Base-by-base conservation (phyloP, 1,140 invertebrate genomes). In the Dreissena rostriformis region DNA sequence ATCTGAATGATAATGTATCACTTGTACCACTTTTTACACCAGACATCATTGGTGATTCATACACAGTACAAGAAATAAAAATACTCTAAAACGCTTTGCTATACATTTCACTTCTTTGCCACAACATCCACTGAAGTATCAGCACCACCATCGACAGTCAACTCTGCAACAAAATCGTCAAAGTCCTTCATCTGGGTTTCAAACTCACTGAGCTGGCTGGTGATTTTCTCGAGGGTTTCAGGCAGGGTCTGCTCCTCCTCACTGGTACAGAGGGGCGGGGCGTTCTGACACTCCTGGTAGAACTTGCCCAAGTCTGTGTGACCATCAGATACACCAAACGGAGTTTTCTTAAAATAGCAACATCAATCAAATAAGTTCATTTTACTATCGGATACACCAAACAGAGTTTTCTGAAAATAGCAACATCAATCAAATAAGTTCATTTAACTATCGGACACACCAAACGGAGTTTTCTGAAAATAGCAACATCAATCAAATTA, bases 261-360 rank as follows among this genome's bases (percentile, higher is more conserved):
- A 87, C 96, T 96, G 17, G 95, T 95, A 55, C 95, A 94, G 49
- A 97, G 92, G 52, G 95, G 95, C 0, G 96, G 96, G 10, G 96
- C 96, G 88, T 95, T 95, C 92, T 97, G 96, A 93, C 96, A 97
- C 88, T 97, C 96, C 8, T 95, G 94, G 93, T 96, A 97, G 93
- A 97, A 97, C 76, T 95, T 94, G 55, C 96, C 96, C 76, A 97
- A 94, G 91, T 97, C 96, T 77, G 94, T 94, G 65, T 94, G 95
- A 0, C 91, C 87, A 82, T 94, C 94, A 57, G 88, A 86, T 53
- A 90, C 91, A 80, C 92, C 95, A 91, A 96, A 96, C 22, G 95
- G 95, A 70, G 95, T 95, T 91, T 95, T 94, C 94, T 95, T 87
- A 61, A 90, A 91, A 86, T 85, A 49, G 87, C 68, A 90, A 8